Conservation (phyloP, 2,113 vertebrate genomes). For the Sapayoa aenigma region DNA sequence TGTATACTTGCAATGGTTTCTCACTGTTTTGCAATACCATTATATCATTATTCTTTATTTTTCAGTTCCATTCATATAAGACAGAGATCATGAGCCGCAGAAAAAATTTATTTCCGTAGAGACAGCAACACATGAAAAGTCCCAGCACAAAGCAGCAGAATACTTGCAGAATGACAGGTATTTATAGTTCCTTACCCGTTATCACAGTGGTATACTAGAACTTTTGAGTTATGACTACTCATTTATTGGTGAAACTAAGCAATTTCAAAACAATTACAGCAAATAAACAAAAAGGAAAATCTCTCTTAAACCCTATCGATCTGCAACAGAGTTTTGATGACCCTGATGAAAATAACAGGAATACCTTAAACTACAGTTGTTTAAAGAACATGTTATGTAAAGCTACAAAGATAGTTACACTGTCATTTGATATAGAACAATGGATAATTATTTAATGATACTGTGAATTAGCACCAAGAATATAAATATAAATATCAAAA, state of each 20-base stretch:
- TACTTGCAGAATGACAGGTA: background rate
- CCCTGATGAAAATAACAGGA: background rate
- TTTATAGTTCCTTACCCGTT: background rate
- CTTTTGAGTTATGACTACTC: background rate
- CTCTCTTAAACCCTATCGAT: background rate
- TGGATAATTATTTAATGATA: background rate
- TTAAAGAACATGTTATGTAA: background rate
- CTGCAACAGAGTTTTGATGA: background rate
- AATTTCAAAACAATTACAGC: background rate
- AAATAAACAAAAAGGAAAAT: background rate
- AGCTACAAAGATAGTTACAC: background rate
- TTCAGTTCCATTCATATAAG: background rate
- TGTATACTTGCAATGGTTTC: background rate
- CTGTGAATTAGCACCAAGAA: background rate
- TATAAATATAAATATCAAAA: too few species aligned
- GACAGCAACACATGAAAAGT: background rate
- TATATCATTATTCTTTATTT: background rate
- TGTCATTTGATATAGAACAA: conserved; percentile 13
- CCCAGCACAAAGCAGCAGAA: background rate
- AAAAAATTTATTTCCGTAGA: background rate
- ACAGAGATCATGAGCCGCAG: background rate
- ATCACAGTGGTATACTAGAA: background rate
- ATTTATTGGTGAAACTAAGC: background rate
- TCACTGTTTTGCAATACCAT: background rate
- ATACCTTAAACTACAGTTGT: background rate